Evolutionary conservation across 2,888 invertebrate genomes (phyloP).

Genomic region (Idaea dimidiata): DNA sequence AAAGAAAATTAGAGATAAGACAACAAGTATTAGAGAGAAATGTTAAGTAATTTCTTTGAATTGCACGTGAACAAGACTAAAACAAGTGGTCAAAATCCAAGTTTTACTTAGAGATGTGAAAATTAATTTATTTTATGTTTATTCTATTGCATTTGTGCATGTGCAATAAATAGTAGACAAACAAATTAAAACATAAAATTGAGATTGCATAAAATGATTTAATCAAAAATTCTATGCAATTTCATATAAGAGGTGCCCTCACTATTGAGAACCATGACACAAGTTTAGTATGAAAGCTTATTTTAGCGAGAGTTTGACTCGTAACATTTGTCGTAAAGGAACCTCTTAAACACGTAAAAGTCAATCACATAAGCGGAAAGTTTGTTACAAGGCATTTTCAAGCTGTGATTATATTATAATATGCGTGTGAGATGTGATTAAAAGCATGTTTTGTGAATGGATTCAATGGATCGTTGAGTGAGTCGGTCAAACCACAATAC

Average conservation of each 20-base stretch:
- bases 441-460: not conserved
- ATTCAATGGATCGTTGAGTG: not conserved
- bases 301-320: not conserved
- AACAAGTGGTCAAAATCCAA: not conserved
- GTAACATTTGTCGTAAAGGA: not conserved
- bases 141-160: constrained; percentile 14
- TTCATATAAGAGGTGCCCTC: not conserved
- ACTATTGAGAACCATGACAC: not conserved
- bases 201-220: not conserved
- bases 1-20: constrained; percentile 66
- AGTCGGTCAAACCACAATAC: not conserved
- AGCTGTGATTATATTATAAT: not conserved
- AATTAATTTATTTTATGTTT: not conserved
- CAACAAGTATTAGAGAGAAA: constrained; percentile 41
- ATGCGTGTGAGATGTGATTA: not conserved
- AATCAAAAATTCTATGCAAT: not conserved
- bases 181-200: constrained; percentile 3
- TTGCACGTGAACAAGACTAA: constrained; percentile 45
- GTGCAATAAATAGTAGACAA: constrained; percentile 18
- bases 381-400: not conserved
- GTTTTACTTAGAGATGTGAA: not conserved
- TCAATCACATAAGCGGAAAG: constrained; percentile 15
- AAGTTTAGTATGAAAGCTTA: not conserved
- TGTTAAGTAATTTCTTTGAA: constrained; percentile 40
- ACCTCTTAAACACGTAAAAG: not conserved